Conservation (phyloP, 1,140 invertebrate genomes). For the Lepidurus arcticus region DNA sequence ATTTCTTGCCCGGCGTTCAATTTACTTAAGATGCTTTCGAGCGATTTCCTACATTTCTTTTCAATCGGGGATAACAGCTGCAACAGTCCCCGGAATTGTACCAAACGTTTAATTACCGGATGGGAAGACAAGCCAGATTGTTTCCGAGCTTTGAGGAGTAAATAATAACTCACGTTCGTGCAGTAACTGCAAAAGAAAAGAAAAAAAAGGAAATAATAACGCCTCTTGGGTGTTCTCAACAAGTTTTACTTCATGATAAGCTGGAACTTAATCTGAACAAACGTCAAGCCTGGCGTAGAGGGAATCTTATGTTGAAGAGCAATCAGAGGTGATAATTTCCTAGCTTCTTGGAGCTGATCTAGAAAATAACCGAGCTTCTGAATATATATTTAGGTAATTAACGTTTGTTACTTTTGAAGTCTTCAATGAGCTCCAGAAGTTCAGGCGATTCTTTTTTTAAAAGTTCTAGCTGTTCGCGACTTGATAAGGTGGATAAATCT, state of each 20-base stretch:
- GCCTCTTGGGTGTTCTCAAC: conserved; percentile 34
- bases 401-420: conserved; percentile 61
- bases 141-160: conserved; percentile 68
- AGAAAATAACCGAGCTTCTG: not conserved
- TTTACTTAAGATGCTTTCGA: conserved; percentile 51
- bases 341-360: not conserved
- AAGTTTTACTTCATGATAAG: conserved; percentile 59
- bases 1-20: conserved; percentile 35
- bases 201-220: conserved; percentile 36
- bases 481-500: conserved; percentile 67
- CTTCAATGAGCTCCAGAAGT: conserved; percentile 64
- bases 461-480: conserved; percentile 65
- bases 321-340: conserved; percentile 38
- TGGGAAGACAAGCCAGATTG: conserved; percentile 64
- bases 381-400: not conserved
- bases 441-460: conserved; percentile 79
- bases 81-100: conserved; percentile 69
- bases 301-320: conserved; percentile 41
- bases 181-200: conserved; percentile 60
- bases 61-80: conserved; percentile 64
- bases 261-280: conserved; percentile 63
- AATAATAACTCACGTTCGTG: conserved; percentile 77
- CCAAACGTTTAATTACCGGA: conserved; percentile 75
- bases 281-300: conserved; percentile 55
- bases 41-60: conserved; percentile 56